These are phyloP conservation scores for Neodiprion pinetum DNA, from an alignment of 1,140 invertebrate species.

Conservation along the genomic window DNA sequence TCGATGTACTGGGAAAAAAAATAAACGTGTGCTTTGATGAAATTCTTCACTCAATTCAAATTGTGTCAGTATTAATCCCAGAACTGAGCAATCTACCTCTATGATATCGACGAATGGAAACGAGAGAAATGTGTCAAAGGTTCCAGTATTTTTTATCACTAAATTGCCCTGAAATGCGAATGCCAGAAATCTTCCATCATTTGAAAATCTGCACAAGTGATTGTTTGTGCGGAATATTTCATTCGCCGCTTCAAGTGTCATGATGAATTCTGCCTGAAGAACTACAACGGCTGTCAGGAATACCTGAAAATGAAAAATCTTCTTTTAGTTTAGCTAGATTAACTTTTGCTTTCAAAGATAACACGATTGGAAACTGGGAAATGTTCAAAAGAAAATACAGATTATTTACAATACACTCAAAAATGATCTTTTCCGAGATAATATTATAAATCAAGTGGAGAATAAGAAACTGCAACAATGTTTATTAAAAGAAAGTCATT, in stretches of 20 bases:
- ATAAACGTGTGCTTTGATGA: neutral
- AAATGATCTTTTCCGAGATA: too few relatives aligned
- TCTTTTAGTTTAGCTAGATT: too few relatives aligned
- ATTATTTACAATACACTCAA: too few relatives aligned
- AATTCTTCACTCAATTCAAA: slow-evolving; percentile 26
- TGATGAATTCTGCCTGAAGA: neutral
- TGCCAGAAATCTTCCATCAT: slow-evolving; percentile 49
- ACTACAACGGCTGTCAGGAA: neutral
- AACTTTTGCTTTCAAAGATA: too few relatives aligned
- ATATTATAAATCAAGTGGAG: too few relatives aligned
- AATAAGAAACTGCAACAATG: too few relatives aligned
- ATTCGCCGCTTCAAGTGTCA: slow-evolving; percentile 25
- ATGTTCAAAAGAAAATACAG: too few relatives aligned
- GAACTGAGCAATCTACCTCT: slow-evolving; percentile 40
- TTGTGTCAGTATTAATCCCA: too few relatives aligned
- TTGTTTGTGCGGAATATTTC: slow-evolving; percentile 49
- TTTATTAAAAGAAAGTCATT: too few relatives aligned
- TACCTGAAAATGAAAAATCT: neutral
- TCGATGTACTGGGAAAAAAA: slow-evolving; percentile 45
- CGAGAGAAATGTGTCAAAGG: slow-evolving; percentile 36
- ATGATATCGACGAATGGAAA: slow-evolving; percentile 50
- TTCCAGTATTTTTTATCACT: slow-evolving; percentile 41
- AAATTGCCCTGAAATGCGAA: slow-evolving; percentile 48
- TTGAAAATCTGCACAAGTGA: slow-evolving; percentile 53
- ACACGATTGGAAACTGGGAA: too few relatives aligned